Evolutionary conservation across 1,140 invertebrate genomes (phyloP).

Genomic region (Pseudomyrmex sp.): DNA sequence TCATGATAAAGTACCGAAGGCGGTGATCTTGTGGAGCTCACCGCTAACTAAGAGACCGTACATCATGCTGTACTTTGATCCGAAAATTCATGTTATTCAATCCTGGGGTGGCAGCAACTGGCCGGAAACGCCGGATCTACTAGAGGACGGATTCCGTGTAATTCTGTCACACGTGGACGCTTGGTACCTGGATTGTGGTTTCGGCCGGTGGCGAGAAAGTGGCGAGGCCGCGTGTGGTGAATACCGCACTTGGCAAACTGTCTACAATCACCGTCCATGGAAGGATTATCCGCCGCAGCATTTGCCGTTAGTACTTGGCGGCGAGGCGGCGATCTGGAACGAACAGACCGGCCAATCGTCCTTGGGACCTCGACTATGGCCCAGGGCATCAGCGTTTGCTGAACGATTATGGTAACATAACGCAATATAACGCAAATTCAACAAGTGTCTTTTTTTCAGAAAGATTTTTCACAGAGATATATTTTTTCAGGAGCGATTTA

Average conservation of each 20-base stretch:
- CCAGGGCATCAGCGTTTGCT: slow-evolving; percentile 88
- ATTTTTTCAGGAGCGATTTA: slow-evolving; percentile 79
- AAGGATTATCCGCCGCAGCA: slow-evolving; percentile 82
- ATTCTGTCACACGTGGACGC: slow-evolving; percentile 93
- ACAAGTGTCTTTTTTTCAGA: neutral
- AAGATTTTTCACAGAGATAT: neutral
- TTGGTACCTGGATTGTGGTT: slow-evolving; percentile 94
- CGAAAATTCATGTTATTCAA: slow-evolving; percentile 86
- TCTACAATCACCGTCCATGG: slow-evolving; percentile 93
- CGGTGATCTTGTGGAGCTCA: slow-evolving; percentile 92
- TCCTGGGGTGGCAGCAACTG: slow-evolving; percentile 92
- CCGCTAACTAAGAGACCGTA: slow-evolving; percentile 91
- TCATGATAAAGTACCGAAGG: slow-evolving; percentile 87
- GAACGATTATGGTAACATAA: slow-evolving; percentile 86
- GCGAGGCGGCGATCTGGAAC: slow-evolving; percentile 90
- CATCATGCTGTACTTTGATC: slow-evolving; percentile 87
- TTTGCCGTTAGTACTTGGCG: slow-evolving; percentile 86
- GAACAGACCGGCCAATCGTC: slow-evolving; percentile 88
- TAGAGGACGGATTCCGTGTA: slow-evolving; percentile 91
- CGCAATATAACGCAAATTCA: neutral
- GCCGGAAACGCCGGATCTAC: slow-evolving; percentile 90
- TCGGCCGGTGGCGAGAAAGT: slow-evolving; percentile 91
- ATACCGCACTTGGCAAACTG: slow-evolving; percentile 93
- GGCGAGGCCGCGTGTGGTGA: slow-evolving; percentile 91
- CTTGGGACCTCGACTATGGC: slow-evolving; percentile 90